A percentile compares a stretch with the other conserved stretches of the same genome.
These are phyloP conservation scores for Brachyrhaphis roseni DNA, from an alignment of 2,797 vertebrate genomes.

Conservation along the genomic window DNA sequence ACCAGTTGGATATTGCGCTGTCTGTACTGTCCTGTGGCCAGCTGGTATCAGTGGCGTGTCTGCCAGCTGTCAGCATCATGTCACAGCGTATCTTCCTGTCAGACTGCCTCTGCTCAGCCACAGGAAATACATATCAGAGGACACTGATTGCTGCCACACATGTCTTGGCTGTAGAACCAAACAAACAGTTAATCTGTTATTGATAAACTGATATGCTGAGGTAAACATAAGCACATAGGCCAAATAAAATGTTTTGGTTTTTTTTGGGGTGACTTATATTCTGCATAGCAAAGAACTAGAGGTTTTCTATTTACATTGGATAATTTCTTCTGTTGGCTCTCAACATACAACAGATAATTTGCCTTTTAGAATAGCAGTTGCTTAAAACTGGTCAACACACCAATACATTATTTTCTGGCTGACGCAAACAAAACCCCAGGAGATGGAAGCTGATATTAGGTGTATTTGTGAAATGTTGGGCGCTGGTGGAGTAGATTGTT, in stretches of 20 bases:
- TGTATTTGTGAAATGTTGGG: conserved; percentile 22
- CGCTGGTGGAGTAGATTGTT: background rate
- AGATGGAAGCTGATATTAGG: conserved; percentile 1
- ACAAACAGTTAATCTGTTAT: background rate
- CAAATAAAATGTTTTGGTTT: background rate
- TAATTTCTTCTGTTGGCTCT: background rate
- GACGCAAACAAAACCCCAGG: conserved; percentile 19
- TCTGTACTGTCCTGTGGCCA: conserved; percentile 28
- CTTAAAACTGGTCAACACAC: conserved; percentile 12
- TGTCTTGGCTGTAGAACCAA: background rate
- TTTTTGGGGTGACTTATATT: background rate
- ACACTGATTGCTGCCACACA: conserved; percentile 25
- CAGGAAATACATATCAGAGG: conserved; percentile 33
- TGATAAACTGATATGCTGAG: background rate
- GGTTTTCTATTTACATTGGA: background rate
- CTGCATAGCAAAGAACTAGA: background rate
- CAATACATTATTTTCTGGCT: conserved; percentile 34
- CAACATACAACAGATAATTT: background rate
- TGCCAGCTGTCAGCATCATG: conserved; percentile 41
- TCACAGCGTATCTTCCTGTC: conserved; percentile 42
- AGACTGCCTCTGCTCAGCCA: conserved; percentile 29
- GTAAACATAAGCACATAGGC: background rate
- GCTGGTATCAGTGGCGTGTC: conserved; percentile 20
- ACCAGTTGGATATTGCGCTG: conserved; percentile 21
- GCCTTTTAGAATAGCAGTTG: conserved; percentile 1